Percentiles rank a stretch among this genome's conserved stretches.
Conservation (phyloP, 2,888 invertebrate genomes). For the Leucania comma region DNA sequence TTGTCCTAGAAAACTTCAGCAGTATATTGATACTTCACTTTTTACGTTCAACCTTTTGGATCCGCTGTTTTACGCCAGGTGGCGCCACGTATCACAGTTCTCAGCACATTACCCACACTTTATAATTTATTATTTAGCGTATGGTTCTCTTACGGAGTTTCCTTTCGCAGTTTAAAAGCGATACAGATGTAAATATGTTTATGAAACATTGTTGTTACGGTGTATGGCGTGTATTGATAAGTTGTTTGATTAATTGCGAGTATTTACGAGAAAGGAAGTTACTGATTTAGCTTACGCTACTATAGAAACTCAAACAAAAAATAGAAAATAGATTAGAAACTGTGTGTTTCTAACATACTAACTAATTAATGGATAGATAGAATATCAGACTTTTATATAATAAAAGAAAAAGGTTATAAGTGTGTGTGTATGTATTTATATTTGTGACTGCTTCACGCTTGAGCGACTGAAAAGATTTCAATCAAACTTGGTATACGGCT, state of each 20-base stretch:
- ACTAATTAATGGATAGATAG: too few relatives aligned
- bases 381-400: too few relatives aligned
- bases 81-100: slow-evolving; percentile 43
- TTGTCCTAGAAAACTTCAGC: too few relatives aligned
- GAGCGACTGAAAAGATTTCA: too few relatives aligned
- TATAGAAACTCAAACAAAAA: too few relatives aligned
- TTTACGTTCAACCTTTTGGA: background rate
- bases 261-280: background rate
- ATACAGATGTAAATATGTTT: slow-evolving; percentile 33
- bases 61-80: slow-evolving; percentile 28
- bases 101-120: slow-evolving; percentile 47
- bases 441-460: too few relatives aligned
- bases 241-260: background rate
- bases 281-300: too few relatives aligned
- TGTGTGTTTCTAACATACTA: too few relatives aligned
- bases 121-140: slow-evolving; percentile 56
- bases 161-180: slow-evolving; percentile 14
- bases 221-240: background rate
- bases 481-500: too few relatives aligned
- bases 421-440: too few relatives aligned
- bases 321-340: too few relatives aligned
- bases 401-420: too few relatives aligned
- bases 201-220: background rate
- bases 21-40: background rate
- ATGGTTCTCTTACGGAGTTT: slow-evolving; percentile 23